These are phyloP conservation scores for Podarcis muralis DNA, from an alignment of 2,113 vertebrate genomes.

Conservation along the genomic window DNA sequence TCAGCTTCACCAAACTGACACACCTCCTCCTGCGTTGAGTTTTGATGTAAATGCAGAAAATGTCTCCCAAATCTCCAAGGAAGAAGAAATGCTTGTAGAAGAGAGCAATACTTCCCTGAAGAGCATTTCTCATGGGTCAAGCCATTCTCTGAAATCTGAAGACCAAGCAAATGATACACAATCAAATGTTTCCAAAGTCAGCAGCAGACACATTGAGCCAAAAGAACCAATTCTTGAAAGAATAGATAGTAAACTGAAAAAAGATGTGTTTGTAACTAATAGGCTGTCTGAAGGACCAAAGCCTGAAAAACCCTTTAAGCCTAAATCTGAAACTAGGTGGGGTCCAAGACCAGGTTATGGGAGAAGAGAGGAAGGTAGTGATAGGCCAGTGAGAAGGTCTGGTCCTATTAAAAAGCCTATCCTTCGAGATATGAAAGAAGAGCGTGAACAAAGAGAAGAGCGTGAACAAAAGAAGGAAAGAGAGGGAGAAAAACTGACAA, in stretches of 20 bases:
- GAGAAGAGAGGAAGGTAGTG: slow-evolving; percentile 87
- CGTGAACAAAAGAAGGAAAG: slow-evolving; percentile 92
- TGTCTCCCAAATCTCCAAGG: slow-evolving; percentile 71
- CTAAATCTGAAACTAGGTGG: slow-evolving; percentile 94
- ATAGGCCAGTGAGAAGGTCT: slow-evolving; percentile 90
- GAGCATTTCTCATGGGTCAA: slow-evolving; percentile 89
- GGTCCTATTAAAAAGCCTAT: slow-evolving; percentile 98
- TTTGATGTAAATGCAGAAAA: slow-evolving; percentile 82
- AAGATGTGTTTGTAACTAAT: slow-evolving; percentile 80
- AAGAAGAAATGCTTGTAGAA: slow-evolving; percentile 77
- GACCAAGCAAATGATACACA: slow-evolving; percentile 84
- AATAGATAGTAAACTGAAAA: slow-evolving; percentile 85
- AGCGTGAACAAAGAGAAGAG: slow-evolving; percentile 92
- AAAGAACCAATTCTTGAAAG: slow-evolving; percentile 82
- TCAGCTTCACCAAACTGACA: slow-evolving; percentile 76
- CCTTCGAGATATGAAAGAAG: slow-evolving; percentile 97
- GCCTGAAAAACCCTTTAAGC: slow-evolving; percentile 89
- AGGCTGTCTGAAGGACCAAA: slow-evolving; percentile 83
- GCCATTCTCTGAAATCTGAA: slow-evolving; percentile 87
- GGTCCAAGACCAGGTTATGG: slow-evolving; percentile 85
- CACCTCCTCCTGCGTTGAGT: slow-evolving; percentile 66
- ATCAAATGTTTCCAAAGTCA: slow-evolving; percentile 75
- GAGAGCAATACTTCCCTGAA: slow-evolving; percentile 85
- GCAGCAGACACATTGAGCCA: slow-evolving; percentile 69
- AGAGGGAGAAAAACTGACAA: slow-evolving; percentile 81